Percentiles rank a stretch among this genome's conserved stretches.
Conservation (phyloP, 2,797 vertebrate genomes). For the Poecilia wingei region DNA sequence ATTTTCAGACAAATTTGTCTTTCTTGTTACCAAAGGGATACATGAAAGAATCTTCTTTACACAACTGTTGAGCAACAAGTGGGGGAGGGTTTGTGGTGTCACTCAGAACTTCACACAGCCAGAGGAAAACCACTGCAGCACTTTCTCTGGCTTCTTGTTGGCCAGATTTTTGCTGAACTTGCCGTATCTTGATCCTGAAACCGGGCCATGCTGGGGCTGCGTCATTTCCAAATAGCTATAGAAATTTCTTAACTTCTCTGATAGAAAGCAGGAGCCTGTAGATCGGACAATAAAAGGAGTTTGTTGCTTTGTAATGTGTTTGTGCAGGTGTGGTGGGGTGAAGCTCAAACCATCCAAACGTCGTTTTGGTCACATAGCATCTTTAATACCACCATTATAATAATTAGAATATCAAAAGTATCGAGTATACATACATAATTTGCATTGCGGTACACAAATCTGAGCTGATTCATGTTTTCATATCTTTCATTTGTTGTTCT, state of each 20-base stretch:
- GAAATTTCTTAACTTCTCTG: neutral
- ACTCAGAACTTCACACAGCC: neutral
- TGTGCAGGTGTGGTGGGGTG: constrained; percentile 24
- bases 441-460: constrained; percentile 83
- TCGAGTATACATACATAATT: constrained; percentile 84
- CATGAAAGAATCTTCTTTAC: neutral
- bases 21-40: neutral
- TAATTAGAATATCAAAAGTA: constrained; percentile 85
- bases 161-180: neutral
- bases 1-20: neutral
- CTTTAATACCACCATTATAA: constrained; percentile 85
- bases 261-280: neutral
- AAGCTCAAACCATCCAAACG: constrained; percentile 57
- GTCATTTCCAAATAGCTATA: neutral
- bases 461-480: constrained; percentile 79
- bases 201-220: too few relatives aligned
- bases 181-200: neutral
- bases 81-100: neutral
- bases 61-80: neutral
- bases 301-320: constrained; percentile 1
- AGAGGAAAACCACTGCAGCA: neutral
- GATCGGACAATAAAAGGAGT: neutral
- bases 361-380: constrained; percentile 82
- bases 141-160: neutral
- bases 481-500: constrained; percentile 77